phyloP scores from a whole-genome alignment of 2,888 invertebrate genomes.

The Ctena decussata region DNA sequence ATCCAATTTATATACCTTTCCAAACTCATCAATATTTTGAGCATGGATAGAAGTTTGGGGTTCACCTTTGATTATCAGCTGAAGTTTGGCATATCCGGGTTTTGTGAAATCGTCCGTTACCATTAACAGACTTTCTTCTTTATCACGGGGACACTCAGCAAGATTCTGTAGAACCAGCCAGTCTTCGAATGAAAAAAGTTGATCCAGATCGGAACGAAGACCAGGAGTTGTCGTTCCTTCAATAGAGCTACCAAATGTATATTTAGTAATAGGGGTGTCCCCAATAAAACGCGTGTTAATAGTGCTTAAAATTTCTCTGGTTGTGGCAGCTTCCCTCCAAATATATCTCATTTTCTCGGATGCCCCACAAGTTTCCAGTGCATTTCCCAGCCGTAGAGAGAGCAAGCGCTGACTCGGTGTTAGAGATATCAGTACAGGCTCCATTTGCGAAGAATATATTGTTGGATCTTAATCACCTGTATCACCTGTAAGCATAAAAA shows the following conservation, averaged over 20 bases:
- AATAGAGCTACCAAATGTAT: not conserved
- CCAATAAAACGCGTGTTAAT: not conserved
- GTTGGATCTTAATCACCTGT: no score
- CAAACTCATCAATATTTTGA: not conserved
- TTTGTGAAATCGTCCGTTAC: not conserved
- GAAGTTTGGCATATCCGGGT: not conserved
- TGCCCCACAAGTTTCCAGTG: not conserved
- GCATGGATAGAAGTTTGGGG: not conserved
- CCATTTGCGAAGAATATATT: no score
- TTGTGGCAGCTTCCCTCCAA: not conserved
- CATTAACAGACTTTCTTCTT: not conserved
- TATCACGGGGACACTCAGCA: not conserved
- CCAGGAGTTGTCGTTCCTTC: slow-evolving; percentile 1
- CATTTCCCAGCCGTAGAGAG: not conserved
- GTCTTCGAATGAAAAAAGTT: not conserved
- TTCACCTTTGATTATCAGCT: not conserved
- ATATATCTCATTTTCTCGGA: not conserved
- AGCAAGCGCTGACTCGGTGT: no score
- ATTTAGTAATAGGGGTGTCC: not conserved
- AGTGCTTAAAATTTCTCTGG: not conserved
- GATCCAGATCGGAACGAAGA: not conserved
- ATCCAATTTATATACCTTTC: not conserved
- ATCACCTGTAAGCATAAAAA: no score
- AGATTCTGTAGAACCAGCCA: not conserved
- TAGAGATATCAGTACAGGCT: no score